Evolutionary conservation across 2,113 vertebrate genomes (phyloP), one percentile per base, ranked within the genome.

Genomic region (Protobothrops flavoviridis): DNA sequence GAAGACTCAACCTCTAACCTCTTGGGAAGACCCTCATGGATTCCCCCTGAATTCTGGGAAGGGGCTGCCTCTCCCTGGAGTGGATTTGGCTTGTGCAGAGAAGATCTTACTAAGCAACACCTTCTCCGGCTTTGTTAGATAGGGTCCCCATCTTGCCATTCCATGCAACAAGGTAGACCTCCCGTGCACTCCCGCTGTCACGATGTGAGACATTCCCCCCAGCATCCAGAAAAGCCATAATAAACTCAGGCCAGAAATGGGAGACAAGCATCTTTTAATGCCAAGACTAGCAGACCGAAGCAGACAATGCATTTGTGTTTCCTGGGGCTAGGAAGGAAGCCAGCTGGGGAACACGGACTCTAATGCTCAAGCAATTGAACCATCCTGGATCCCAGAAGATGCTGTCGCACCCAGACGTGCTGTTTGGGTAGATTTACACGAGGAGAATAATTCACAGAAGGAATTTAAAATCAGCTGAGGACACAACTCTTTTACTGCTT

Each of bases 171-270:
- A 50, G 9, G n/a, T 8, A 39, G 69, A 81, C 12, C 56, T 56
- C 39, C 48, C 53, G 0, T 7, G 2, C 7, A 13, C 3, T 8
- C 52, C 26, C 10, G 7, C 1, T 8, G 52, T 33, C 74, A 85
- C 10, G 5, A 26, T 3, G 0, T n/a, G 5, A 5, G n/a, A 50
- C 6, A 21, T n/a, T 7, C 3, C 10, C 3, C 10, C 1, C 29
- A 26, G 9, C n/a, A 57, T 3, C 8, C 43, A 29, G n/a, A 48
- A 9, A 48, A 59, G 17, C 39, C 1, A 1, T 0, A 5, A 91
- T 4, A 8, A 53, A 43, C n/a, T 43, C 43, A 45, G 3, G 7
- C 26, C 33, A 74, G 39, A 45, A 59, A 3, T 2, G 57, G 48
- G 43, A 81, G 6, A 4, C n/a, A n/a, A 74, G 52, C 59, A 26